Evolutionary conservation across 2,113 vertebrate genomes (phyloP), one percentile per base, ranked within the genome.

Genomic region (Dicaeum eximium): DNA sequence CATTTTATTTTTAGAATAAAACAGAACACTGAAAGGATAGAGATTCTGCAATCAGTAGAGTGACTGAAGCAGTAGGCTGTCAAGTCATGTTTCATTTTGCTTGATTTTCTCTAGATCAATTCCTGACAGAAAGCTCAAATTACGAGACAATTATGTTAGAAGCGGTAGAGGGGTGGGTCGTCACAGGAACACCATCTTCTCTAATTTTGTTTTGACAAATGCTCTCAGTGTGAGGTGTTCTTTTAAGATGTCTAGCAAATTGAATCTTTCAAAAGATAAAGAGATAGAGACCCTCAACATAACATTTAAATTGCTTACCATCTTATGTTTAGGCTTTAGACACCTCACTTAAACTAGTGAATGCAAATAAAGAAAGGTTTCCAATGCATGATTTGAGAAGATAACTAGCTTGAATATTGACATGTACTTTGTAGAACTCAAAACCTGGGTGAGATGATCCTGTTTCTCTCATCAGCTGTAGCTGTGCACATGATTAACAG

Each of bases 91-190:
- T 90, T 82, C 57, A 54, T 91, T 89, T 91, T 66, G 10, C 35
- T 62, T 84, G 45, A 45, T 90, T 81, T 94, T 80, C 22, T 85
- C 25, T 71, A 51, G 27, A 90, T 54, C 38, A 62, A 9, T 53
- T 92, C 23, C 57, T 85, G 74, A 79, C 14, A 67, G 42, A 60
- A 90, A 81, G 6, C 23, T 53, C 20, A 50, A 77, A 86, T 89
- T 80, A 58, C 31, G 45, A 45, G 50, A 48, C 42, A 66, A 20
- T 70, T n/a, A 53, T 30, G 14, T 71, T 79, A 71, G 40, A 82
- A 69, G 35, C 1, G 0, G 12, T 38, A 48, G 47, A 75, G 14
- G 12, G 11, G 3, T 89, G 30, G 9, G 13, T 75, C 3, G 0
- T 53, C 69, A 47, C 54, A 61, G 21, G 16, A 92, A 38, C 35